Percentiles rank a stretch among this genome's conserved stretches.
phyloP scores from a whole-genome alignment of 1,140 invertebrate species.

The Teleogryllus occipitalis region DNA sequence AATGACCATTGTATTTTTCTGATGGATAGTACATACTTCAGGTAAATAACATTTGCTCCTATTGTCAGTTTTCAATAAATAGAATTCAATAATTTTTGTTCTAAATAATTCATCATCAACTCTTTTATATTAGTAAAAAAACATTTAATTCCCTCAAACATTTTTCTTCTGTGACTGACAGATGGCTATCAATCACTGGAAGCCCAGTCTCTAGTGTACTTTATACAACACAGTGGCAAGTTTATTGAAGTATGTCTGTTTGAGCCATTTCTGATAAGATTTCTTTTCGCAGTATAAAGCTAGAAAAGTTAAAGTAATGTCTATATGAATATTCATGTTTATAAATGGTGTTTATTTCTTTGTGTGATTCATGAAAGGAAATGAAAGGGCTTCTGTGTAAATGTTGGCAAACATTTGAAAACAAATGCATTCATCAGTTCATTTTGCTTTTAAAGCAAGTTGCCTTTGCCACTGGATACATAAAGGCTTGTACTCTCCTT shows the following conservation, averaged over 20 bases:
- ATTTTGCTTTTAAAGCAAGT: not conserved
- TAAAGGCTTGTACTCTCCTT: not conserved
- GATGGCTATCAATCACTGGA: not conserved
- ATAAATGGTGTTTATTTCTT: too few relatives aligned
- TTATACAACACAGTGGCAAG: not conserved
- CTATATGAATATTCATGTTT: too few relatives aligned
- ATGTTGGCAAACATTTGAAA: too few relatives aligned
- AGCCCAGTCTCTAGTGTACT: not conserved
- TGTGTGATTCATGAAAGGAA: too few relatives aligned
- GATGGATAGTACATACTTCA: not conserved
- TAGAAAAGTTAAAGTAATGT: not conserved
- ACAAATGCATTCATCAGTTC: not conserved
- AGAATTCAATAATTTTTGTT: not conserved
- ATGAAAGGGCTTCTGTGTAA: too few relatives aligned
- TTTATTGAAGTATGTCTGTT: not conserved
- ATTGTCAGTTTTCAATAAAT: slow-evolving; percentile 1
- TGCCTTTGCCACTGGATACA: not conserved
- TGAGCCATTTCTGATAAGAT: not conserved
- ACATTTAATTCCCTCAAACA: not conserved
- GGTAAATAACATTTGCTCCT: not conserved
- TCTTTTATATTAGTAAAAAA: not conserved
- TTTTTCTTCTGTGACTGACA: not conserved
- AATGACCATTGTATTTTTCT: not conserved
- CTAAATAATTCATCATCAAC: too few relatives aligned
- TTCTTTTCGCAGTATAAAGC: not conserved